A percentile compares a stretch with the other conserved stretches of the same genome.
These are phyloP conservation scores for Nematolebias whitei DNA, from an alignment of 2,113 vertebrate genomes.

Conservation along the genomic window DNA sequence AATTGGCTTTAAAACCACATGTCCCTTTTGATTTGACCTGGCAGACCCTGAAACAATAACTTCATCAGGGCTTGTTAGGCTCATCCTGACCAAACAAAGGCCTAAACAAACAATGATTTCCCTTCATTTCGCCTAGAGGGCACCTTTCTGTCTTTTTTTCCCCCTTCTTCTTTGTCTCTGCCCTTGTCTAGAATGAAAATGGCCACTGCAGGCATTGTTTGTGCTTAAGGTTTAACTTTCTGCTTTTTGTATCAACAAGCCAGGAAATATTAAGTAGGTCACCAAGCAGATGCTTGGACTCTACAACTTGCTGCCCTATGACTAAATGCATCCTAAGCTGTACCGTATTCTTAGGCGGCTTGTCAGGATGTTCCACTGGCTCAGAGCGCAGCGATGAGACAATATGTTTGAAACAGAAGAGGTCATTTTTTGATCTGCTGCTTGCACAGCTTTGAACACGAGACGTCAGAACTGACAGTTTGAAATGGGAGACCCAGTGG, in stretches of 20 bases:
- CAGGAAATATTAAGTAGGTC: constrained; percentile 16
- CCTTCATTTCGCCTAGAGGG: constrained; percentile 67
- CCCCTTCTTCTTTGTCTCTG: constrained; percentile 5
- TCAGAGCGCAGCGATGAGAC: constrained; percentile 24
- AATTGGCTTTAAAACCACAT: constrained; percentile 65
- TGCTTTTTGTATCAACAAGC: neutral
- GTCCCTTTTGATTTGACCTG: constrained; percentile 75
- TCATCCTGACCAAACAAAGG: constrained; percentile 61
- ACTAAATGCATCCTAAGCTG: constrained; percentile 16
- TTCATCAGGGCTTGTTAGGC: constrained; percentile 71
- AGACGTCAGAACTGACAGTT: constrained; percentile 6
- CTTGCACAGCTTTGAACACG: constrained; percentile 7
- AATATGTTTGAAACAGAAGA: neutral
- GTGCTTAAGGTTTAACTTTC: neutral
- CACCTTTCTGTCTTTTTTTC: constrained; percentile 51
- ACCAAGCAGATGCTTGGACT: constrained; percentile 8
- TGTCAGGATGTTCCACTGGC: constrained; percentile 40
- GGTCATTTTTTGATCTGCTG: neutral
- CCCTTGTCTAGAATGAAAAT: constrained; percentile 1
- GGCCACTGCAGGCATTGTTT: neutral
- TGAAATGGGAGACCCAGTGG: constrained; percentile 61
- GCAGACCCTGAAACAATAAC: constrained; percentile 73
- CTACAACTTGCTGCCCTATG: constrained; percentile 16
- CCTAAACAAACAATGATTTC: constrained; percentile 71
- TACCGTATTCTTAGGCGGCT: constrained; percentile 37